Percentiles rank a stretch among this genome's conserved stretches.
Evolutionary conservation across 1,140 invertebrate species (phyloP).

Genomic region (Papilio polytes): DNA sequence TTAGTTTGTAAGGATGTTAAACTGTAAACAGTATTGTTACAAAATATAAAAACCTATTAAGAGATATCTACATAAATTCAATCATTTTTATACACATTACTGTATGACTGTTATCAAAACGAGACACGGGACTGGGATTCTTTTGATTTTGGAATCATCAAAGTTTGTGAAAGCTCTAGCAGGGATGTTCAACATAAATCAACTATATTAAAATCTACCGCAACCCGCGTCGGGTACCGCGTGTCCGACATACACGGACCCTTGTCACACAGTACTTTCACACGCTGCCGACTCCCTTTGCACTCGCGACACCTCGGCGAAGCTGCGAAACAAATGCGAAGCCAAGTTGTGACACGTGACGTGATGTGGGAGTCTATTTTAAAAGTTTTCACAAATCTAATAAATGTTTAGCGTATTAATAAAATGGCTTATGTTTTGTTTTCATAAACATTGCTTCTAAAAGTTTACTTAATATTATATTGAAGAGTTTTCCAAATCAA

Average conservation of each 20-base stretch:
- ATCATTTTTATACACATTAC: neutral
- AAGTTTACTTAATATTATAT: no score
- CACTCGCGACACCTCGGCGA: neutral
- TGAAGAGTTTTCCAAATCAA: no score
- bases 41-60: no score
- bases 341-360: neutral
- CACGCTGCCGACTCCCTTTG: neutral
- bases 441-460: no score
- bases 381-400: neutral
- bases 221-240: neutral
- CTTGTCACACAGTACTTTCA: neutral
- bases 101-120: neutral
- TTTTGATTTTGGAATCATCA: neutral
- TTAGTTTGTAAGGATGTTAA: no score
- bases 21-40: no score
- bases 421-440: neutral
- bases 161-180: neutral
- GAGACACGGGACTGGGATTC: neutral
- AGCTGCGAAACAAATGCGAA: neutral
- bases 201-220: slow-evolving; percentile 1
- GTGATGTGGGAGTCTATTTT: neutral
- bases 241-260: neutral
- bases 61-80: no score
- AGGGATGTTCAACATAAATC: neutral
- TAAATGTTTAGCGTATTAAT: neutral